Evolutionary conservation across 2,888 invertebrate genomes (phyloP), one percentile per base, ranked within the genome.

Genomic region (Rhyacophila evoluta): DNA sequence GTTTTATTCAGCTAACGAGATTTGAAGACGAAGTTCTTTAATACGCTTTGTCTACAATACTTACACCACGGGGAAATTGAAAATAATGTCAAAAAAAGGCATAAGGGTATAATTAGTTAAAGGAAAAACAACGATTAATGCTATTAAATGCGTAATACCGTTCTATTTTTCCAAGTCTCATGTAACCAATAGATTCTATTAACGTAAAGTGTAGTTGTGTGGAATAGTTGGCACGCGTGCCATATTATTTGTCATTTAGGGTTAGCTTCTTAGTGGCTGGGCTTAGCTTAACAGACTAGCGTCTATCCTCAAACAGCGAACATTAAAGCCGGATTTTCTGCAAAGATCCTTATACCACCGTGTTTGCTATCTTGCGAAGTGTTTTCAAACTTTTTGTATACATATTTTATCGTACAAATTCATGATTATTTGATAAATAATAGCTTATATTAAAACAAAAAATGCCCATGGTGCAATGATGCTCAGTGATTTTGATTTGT

Each of bases 231-330:
- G 55, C 25, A 25, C 55, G 55, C 55, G 55, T 55, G 55, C 55
- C 55, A 55, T 55, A 55, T 55, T 55, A 55, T 55, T 55, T 55
- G 55, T 55, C 55, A 55, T 55, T 55, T 55, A 55, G 55, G 55
- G 55, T 55, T 55, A 55, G 25, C 55, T 25, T 55, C 55, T 55
- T 55, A 55, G 55, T 55, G 55, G 55, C 55, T 25, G 19, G 55
- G 55, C 55, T 55, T 55, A 55, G 55, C 55, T 55, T 55, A 55
- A 55, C 55, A 55, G 55, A 55, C 19, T 25, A 55, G 55, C 55
- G 55, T 55, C 55, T 55, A 55, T 55, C 55, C 55, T 55, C 55
- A 55, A 55, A 55, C 55, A 55, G 55, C 55, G 55, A 55, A 55
- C 55, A 55, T 55, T 55, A 55, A 55, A 55, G 55, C 55, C 55